Evolutionary conservation across 2,797 vertebrate species (phyloP).

Genomic region (Rallus crepitans): DNA sequence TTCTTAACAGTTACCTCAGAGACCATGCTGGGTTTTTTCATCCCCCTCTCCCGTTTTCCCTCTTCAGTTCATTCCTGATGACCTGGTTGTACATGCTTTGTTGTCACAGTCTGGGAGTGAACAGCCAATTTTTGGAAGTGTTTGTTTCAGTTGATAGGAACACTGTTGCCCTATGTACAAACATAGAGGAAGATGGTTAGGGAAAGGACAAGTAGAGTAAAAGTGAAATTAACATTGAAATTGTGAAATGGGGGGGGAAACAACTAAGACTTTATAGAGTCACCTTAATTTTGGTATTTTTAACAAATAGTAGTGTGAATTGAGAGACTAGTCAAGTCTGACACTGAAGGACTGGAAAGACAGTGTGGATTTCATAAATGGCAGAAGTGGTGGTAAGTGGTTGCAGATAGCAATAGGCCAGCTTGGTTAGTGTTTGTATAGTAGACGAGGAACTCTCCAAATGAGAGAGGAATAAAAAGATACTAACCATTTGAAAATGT

Average conservation of each 20-base stretch:
- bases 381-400: background rate
- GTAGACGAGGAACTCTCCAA: background rate
- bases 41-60: accelerated
- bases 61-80: background rate
- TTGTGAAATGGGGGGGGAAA: background rate
- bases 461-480: background rate
- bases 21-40: background rate
- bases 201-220: background rate
- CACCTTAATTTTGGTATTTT: background rate
- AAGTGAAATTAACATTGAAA: background rate
- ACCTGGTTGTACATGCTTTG: background rate
- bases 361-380: background rate
- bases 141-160: background rate
- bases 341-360: background rate
- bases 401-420: background rate
- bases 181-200: background rate
- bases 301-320: background rate
- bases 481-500: background rate
- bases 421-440: background rate
- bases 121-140: background rate
- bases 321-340: background rate
- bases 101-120: background rate
- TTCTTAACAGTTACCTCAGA: background rate
- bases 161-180: background rate
- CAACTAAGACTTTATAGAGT: background rate